A percentile compares a stretch with the other conserved stretches of the same genome.
phyloP scores from a whole-genome alignment of 2,113 vertebrate species.

The Patagioenas fasciata region DNA sequence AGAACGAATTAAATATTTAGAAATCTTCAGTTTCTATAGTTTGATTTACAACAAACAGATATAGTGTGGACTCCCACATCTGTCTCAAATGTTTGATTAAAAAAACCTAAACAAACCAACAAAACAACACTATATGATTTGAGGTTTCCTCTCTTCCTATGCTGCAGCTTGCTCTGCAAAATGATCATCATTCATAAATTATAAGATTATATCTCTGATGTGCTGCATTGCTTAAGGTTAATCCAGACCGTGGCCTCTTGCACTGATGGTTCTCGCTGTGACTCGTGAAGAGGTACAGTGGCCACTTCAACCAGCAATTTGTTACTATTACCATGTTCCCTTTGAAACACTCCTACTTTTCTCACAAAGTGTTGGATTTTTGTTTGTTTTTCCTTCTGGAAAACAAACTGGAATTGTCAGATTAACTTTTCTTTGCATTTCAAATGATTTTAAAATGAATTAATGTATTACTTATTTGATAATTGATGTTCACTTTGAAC shows the following conservation, averaged over 20 bases:
- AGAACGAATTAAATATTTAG: neutral
- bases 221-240: neutral
- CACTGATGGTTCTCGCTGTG: neutral
- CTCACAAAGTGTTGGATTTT: neutral
- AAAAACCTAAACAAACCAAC: neutral
- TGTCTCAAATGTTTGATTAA: neutral
- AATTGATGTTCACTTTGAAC: neutral
- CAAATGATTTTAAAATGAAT: neutral
- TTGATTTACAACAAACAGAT: neutral
- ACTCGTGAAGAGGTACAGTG: neutral
- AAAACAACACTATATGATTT: neutral
- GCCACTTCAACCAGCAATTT: neutral
- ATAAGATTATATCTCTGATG: neutral
- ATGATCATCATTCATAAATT: neutral
- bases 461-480: neutral
- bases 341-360: neutral
- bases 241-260: neutral
- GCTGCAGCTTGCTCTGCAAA: neutral
- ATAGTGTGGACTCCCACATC: neutral
- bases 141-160: neutral
- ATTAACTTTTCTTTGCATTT: neutral
- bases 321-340: neutral
- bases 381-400: neutral
- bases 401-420: neutral
- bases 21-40: neutral